These are phyloP conservation scores for Spilosoma lubricipeda DNA, from an alignment of 2,888 invertebrate species.

Conservation along the genomic window DNA sequence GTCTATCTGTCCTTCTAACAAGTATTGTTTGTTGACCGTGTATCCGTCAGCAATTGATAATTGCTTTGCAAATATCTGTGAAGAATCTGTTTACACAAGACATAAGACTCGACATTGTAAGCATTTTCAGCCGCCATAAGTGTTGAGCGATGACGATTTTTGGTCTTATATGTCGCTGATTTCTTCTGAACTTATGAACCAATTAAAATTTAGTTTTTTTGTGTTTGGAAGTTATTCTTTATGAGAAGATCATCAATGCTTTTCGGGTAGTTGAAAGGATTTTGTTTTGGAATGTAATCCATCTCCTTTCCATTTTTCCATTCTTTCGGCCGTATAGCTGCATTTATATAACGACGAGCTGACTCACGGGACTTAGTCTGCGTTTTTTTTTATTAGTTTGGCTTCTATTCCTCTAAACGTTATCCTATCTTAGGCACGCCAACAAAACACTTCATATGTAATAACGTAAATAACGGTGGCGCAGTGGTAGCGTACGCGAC, in stretches of 20 bases:
- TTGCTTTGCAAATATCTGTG: conserved; percentile 47
- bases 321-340: not conserved
- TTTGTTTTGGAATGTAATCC: not conserved
- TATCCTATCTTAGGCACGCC: too few species aligned
- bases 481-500: too few species aligned
- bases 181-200: not conserved
- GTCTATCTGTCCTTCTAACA: conserved; percentile 42
- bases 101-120: conserved; percentile 22
- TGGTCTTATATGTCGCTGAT: not conserved
- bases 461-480: too few species aligned
- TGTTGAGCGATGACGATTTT: not conserved
- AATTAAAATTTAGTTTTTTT: not conserved
- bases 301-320: not conserved
- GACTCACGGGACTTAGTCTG: too few species aligned
- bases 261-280: not conserved
- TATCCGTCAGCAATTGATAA: conserved; percentile 47
- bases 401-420: too few species aligned
- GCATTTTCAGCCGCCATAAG: conserved; percentile 15
- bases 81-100: conserved; percentile 46
- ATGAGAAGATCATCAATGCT: not conserved
- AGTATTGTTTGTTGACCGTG: conserved; percentile 28
- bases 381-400: too few species aligned
- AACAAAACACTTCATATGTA: too few species aligned
- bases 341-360: too few species aligned
- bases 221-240: not conserved